Percentiles rank a stretch among this genome's conserved stretches.
phyloP scores from a whole-genome alignment of 1,140 invertebrate species.

The Saccostrea cuccullata region DNA sequence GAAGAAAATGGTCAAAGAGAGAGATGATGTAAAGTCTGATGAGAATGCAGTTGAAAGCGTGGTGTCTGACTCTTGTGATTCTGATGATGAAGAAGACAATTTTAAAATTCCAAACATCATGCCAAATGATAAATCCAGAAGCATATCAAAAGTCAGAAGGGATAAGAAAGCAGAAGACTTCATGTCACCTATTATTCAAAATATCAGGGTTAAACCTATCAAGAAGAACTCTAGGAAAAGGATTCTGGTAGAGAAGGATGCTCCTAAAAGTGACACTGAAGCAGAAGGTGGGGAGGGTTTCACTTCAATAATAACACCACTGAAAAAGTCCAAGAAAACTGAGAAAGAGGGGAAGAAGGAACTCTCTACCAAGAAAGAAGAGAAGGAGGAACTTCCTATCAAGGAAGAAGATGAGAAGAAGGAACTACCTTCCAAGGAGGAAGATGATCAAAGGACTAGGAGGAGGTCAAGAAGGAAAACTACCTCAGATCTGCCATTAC shows the following conservation, averaged over 20 bases:
- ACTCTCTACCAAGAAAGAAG: neutral
- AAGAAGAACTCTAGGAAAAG: neutral
- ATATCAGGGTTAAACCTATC: neutral
- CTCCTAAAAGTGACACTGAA: neutral
- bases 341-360: neutral
- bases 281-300: neutral
- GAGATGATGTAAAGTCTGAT: neutral
- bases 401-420: neutral
- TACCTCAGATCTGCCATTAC: neutral
- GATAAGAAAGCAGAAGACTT: neutral
- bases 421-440: neutral
- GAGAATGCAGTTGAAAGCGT: neutral
- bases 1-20: neutral
- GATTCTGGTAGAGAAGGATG: neutral
- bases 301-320: neutral
- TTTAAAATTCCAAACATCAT: neutral
- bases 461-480: conserved; percentile 19
- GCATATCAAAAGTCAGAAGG: neutral
- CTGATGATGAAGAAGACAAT: neutral
- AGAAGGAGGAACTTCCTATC: neutral
- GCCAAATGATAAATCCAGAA: neutral
- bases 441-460: neutral
- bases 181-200: conserved; percentile 2
- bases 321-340: neutral
- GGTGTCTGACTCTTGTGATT: conserved; percentile 6